Evolutionary conservation across 1,140 invertebrate genomes (phyloP).

Genomic region (Doryteuthis pealeii): DNA sequence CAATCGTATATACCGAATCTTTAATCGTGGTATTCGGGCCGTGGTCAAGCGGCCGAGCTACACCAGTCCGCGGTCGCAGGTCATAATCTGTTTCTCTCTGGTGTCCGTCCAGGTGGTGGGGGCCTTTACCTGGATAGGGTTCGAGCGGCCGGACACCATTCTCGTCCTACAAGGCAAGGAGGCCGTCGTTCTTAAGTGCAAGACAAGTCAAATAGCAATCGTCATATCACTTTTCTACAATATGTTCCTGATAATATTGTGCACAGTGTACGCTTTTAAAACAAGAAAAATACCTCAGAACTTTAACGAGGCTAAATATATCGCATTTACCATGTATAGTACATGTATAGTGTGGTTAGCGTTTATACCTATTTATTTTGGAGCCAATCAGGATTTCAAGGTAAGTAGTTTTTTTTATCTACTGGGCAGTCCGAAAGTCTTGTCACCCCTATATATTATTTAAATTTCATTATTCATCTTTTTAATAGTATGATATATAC

Average conservation of each 20-base stretch:
- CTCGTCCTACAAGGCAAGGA: conserved; percentile 45
- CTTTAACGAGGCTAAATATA: conserved; percentile 94
- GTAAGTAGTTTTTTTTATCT: conserved; percentile 30
- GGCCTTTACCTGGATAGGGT: conserved; percentile 65
- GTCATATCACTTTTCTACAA: conserved; percentile 76
- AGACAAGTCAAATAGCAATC: conserved; percentile 72
- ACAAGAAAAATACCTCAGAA: conserved; percentile 91
- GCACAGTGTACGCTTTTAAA: conserved; percentile 76
- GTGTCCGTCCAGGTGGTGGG: conserved; percentile 63
- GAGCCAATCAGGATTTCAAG: conserved; percentile 56
- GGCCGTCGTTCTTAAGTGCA: conserved; percentile 67
- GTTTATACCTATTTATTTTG: conserved; percentile 74
- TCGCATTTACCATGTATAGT: conserved; percentile 96
- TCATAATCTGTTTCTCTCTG: conserved; percentile 83
- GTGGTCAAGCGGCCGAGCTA: conserved; percentile 88
- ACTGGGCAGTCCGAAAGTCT: no score
- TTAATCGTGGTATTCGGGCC: conserved; percentile 72
- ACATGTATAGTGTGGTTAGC: conserved; percentile 76
- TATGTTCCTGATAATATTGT: conserved; percentile 73
- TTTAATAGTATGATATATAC: no score
- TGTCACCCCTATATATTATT: no score
- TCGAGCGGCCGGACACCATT: conserved; percentile 63
- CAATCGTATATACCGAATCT: conserved; percentile 73
- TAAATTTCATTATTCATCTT: no score
- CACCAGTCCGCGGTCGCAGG: conserved; percentile 89